Evolutionary conservation across 1,140 invertebrate genomes (phyloP), one percentile per base, ranked within the genome.

Genomic region (Nymphalis io): DNA sequence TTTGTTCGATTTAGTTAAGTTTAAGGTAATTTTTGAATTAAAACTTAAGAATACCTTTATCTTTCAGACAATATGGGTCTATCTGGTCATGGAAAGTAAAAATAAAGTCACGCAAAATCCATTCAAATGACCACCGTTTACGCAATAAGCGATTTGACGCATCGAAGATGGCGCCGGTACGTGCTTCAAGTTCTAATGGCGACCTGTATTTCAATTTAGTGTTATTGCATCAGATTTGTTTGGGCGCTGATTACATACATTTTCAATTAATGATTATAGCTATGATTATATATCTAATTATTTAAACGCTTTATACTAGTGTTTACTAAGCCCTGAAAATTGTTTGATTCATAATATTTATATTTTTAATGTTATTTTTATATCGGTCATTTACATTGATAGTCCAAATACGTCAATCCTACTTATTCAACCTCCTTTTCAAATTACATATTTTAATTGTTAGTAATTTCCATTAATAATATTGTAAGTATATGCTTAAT

Each of bases 111-210:
- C 78, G 81, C 74, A 75, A 74, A 78, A 83, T 76, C 72, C 73
- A 78, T 78, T 73, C 58, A 78, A 76, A 71, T 71, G 72, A 33
- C 51, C 60, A 68, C 23, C 59, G 63, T 61, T 86, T 86, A 76
- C 74, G 79, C 74, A 86, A 86, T 66, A 69, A 65, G 57, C 68
- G 38, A 75, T 74, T 79, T 67, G 72, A 82, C 61, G 73, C 73
- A 78, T 78, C 65, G 62, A 75, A 73, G 74, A 82, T 74, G 70
- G 73, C 61, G 57, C 51, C 57, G 70, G 69, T 73, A 76, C 86
- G 86, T 85, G 83, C 68, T 60, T 62, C 15, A 76, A 55, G 72
- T 88, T 75, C 70, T 70, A 83, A 88, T 87, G 78, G 70, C 65
- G 81, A 82, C 83, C 82, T 81, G 82, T 73, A 82, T 87, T 84